phyloP scores from a whole-genome alignment of 2,113 vertebrate species.

The Callocephalon fimbriatum region DNA sequence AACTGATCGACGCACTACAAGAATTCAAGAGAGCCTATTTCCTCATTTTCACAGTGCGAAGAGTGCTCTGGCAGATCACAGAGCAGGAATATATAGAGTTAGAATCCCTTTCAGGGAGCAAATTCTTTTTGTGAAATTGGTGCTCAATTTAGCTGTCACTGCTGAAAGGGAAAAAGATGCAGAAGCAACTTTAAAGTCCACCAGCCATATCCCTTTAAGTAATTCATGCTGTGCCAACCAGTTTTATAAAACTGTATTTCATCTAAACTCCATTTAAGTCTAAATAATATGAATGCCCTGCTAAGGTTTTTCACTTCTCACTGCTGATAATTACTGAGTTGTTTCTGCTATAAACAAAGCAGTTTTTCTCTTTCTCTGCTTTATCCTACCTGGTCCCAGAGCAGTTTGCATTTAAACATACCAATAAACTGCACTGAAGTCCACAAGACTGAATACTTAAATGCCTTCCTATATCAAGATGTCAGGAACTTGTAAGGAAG shows the following conservation, averaged over 20 bases:
- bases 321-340: conserved; percentile 38
- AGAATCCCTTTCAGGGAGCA: conserved; percentile 51
- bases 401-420: conserved; percentile 11
- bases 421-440: neutral
- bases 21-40: conserved; percentile 26
- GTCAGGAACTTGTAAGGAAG: neutral
- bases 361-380: neutral
- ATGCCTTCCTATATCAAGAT: neutral
- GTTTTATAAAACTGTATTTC: conserved; percentile 45
- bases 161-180: conserved; percentile 49
- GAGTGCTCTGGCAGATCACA: conserved; percentile 50
- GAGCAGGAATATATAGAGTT: conserved; percentile 26
- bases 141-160: conserved; percentile 64
- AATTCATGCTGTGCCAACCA: conserved; percentile 10
- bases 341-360: conserved; percentile 49
- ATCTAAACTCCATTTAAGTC: conserved; percentile 43
- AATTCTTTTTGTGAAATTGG: conserved; percentile 63
- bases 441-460: neutral
- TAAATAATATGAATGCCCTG: conserved; percentile 41
- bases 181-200: conserved; percentile 49
- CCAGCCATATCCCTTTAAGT: conserved; percentile 22
- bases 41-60: neutral
- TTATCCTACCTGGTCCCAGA: neutral
- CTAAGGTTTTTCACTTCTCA: neutral
- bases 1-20: neutral